Evolutionary conservation across 2,113 vertebrate species (phyloP), one percentile per base, ranked within the genome.

Genomic region (Ramphastos sulfuratus): DNA sequence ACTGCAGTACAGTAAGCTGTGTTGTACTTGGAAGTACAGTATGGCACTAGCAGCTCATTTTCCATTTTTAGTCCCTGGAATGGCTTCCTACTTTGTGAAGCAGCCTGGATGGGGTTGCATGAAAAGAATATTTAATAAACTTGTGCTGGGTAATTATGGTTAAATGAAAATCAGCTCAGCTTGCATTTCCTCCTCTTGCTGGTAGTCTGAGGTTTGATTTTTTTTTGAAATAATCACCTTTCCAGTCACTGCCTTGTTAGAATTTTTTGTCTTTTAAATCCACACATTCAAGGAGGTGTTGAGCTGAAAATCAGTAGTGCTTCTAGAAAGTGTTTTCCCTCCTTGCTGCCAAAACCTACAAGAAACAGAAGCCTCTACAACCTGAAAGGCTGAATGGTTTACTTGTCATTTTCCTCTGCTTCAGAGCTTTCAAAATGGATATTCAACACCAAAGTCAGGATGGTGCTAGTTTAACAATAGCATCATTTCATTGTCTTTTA

Each of bases 241-340:
- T 69, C 58, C 56, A 75, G 39, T 84, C 42, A 24, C 31, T 59
- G 28, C 5, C 5, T 1, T 67, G 42, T 66, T 63, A 28, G 13
- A 69, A 44, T 69, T 74, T 30, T 30, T 61, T 78, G 73, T 88
- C 60, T 46, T 85, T 87, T 74, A 95, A 82, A 76, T 89, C 64
- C 76, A 60, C 60, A 54, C 25, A 55, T 55, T 52, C 2, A 7
- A 89, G 84, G 67, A 91, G 85, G 31, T 52, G 58, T 63, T 85
- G 78, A 87, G 84, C 91, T 94, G 82, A 65, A 91, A 79, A 92
- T 77, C 55, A 46, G n/a, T 48, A 55, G 31, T 76, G 7, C 83
- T 79, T 87, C 44, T 37, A 90, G 50, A 61, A 86, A 82, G 46
- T 82, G 77, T 96, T 96, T 96, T 94, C 96, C 87, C 37, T 91